Conservation (phyloP, 2,113 vertebrate species). For the Onychorhynchus coronatus region DNA sequence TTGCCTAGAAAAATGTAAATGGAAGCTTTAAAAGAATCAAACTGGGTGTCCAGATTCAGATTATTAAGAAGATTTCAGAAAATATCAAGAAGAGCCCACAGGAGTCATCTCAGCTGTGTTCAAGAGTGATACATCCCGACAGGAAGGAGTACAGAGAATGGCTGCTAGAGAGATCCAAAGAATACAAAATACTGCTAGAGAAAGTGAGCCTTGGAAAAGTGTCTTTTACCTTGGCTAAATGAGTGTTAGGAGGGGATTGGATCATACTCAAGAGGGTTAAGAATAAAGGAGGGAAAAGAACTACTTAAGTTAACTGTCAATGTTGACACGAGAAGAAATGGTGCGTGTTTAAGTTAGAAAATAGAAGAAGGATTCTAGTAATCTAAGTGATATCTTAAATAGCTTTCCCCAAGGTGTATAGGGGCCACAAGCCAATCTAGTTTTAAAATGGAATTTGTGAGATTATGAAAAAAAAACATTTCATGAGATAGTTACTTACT, state of each 20-base stretch:
- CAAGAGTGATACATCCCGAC: neutral
- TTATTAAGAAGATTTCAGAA: neutral
- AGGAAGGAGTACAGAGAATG: neutral
- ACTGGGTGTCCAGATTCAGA: neutral
- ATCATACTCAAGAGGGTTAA: neutral
- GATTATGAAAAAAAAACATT: neutral
- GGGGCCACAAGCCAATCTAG: neutral
- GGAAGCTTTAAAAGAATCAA: neutral
- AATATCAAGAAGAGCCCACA: neutral
- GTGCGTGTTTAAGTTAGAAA: neutral
- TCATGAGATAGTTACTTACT: neutral
- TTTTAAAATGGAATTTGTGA: neutral
- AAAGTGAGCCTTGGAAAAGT: neutral
- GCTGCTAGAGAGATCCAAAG: neutral
- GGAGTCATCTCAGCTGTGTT: neutral
- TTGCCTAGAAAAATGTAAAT: neutral
- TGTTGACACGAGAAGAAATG: neutral
- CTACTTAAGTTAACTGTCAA: neutral
- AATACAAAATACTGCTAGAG: neutral
- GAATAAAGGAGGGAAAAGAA: neutral
- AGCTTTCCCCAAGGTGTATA: neutral
- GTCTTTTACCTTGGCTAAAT: neutral
- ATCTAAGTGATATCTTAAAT: neutral
- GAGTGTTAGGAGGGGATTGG: neutral
- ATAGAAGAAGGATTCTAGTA: neutral